Base-by-base conservation (phyloP, 2,113 vertebrate species). In the Tachysurus vachellii region DNA sequence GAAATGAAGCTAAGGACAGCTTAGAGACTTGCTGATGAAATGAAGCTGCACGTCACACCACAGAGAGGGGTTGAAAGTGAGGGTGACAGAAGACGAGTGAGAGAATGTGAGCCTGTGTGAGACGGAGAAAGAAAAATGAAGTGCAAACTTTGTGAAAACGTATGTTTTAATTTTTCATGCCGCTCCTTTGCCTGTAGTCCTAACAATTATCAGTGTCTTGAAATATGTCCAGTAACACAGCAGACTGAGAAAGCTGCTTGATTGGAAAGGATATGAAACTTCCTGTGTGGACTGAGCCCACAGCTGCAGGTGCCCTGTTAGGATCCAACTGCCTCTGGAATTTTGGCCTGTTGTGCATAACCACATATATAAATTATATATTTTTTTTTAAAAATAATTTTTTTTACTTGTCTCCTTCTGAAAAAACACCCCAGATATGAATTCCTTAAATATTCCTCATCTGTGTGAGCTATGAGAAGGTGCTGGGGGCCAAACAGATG, bases 231-330 rank as follows among this genome's bases (percentile, higher is more conserved):
- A 94, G 91, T 87, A 81, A 62, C 90, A 87, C 91, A 93, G 89
- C 94, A 94, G 94, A 96, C 94, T 93, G 47, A 68, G 59, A 89
- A 92, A 94, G 92, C 95, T 95, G 93, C 92, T 83, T 94, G 93
- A 95, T 94, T 93, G 93, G 93, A 94, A 94, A 96, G 95, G 95
- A 96, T 95, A 96, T 96, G 95, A 96, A 94, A 94, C 95, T 96
- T 98, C 96, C 96, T 97, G 94, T 92, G 50, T 92, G 95, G 95
- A 95, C 95, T 87, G 91, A 95, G 95, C 94, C 94, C 87, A 91
- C 91, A 85, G 91, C 92, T 93, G 92, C 96, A 96, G 95, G 96
- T 97, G 96, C 95, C 93, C 89, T 7, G 92, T 26, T 89, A 89
- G 93, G 93, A 94, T 93, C 87, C 87, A 92, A 93, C 92, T 93